Conservation (phyloP, 2,797 vertebrate genomes). For the Hyperoplus lanceolatus region DNA sequence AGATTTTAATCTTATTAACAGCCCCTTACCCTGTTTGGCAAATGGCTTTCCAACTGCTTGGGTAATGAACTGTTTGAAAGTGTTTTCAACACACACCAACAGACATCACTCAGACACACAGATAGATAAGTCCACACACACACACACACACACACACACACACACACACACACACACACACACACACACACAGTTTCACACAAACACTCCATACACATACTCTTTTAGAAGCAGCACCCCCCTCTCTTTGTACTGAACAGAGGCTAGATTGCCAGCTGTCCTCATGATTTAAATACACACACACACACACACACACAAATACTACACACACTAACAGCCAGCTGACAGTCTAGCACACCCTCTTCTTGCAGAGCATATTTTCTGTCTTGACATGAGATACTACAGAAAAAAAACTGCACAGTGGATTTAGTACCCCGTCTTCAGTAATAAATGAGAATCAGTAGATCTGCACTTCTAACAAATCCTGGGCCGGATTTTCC, state of each 20-base stretch:
- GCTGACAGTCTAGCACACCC: constrained; percentile 28
- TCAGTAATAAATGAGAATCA: constrained; percentile 38
- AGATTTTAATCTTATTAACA: constrained; percentile 86
- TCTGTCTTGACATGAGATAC: constrained; percentile 41
- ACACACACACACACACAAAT: not conserved
- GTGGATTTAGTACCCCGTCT: constrained; percentile 17
- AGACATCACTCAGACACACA: constrained; percentile 64
- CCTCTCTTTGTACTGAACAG: constrained; percentile 32
- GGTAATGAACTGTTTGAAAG: constrained; percentile 83
- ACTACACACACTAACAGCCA: constrained; percentile 1
- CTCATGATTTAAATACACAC: constrained; percentile 17
- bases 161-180: constrained; percentile 15
- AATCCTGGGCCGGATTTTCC: constrained; percentile 37
- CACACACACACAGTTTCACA: constrained; percentile 9
- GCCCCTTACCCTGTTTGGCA: constrained; percentile 74
- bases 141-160: constrained; percentile 30
- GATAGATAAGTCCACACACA: constrained; percentile 38
- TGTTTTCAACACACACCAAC: constrained; percentile 69
- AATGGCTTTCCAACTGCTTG: constrained; percentile 83
- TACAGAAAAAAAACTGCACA: constrained; percentile 11
- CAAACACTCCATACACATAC: constrained; percentile 27
- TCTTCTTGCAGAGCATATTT: constrained; percentile 13
- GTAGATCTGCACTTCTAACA: constrained; percentile 38
- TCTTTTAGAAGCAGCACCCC: constrained; percentile 23
- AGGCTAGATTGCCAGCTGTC: constrained; percentile 67